Conservation (phyloP, 2,113 vertebrate species). For the Tachysurus vachellii region DNA sequence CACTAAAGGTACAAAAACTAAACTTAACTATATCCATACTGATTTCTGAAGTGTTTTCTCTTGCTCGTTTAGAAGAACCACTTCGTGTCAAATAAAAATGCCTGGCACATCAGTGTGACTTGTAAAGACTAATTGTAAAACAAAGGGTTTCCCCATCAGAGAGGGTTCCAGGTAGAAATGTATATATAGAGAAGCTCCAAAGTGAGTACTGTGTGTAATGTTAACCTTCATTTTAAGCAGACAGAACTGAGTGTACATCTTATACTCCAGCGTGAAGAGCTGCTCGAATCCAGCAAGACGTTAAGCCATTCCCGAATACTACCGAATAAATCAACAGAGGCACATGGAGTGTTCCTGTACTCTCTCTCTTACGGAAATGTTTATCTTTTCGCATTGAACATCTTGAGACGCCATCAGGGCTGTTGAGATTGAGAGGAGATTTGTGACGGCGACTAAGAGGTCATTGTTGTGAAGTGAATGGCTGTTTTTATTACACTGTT, state of each 20-base stretch:
- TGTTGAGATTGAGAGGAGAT: conserved; percentile 66
- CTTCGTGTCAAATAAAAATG: background rate
- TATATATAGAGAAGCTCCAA: background rate
- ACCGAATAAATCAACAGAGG: conserved; percentile 52
- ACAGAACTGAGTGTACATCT: background rate
- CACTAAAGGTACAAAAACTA: background rate
- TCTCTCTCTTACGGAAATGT: conserved; percentile 60
- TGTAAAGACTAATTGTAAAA: background rate
- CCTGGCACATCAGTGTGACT: background rate
- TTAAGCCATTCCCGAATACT: conserved; percentile 65
- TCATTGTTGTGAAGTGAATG: conserved; percentile 52
- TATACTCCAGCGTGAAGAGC: conserved; percentile 51
- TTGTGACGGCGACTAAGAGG: conserved; percentile 62
- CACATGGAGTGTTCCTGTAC: conserved; percentile 52
- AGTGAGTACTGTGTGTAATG: background rate
- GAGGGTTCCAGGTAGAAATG: background rate
- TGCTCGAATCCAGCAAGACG: conserved; percentile 60
- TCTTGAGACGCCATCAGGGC: conserved; percentile 71
- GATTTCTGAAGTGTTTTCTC: background rate
- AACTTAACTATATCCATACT: background rate
- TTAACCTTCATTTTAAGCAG: background rate
- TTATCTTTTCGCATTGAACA: conserved; percentile 70
- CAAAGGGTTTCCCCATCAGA: background rate
- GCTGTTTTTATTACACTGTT: conserved; percentile 28
- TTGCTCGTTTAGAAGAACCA: background rate